Evolutionary conservation across 2,113 vertebrate genomes (phyloP), one percentile per base, ranked within the genome.

Genomic region (Brevimyrus niger): DNA sequence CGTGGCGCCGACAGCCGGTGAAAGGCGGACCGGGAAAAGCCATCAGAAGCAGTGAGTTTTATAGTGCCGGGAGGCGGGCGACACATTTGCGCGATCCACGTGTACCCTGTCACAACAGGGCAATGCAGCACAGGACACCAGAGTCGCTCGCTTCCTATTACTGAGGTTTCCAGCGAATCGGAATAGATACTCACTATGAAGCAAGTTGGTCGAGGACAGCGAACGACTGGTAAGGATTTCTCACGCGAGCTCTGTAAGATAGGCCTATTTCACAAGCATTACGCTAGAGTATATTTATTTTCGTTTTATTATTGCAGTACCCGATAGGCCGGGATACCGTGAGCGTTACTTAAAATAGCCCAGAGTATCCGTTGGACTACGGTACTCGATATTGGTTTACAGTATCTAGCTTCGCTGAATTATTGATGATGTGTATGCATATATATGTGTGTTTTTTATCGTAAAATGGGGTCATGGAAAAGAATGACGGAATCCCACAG

Each of bases 71-170:
- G 50, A 27, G 35, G 31, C 65, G 1, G 47, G 19, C 48, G 85
- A 89, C 65, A 89, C 90, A 73, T 83, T 50, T 51, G 21, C 48
- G 1, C n/a, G 88, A 89, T 95, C 95, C 94, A 95, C 95, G 94
- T 95, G 94, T 93, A 94, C 90, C 90, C 93, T 90, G 93, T 94
- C 88, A 92, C 90, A 94, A 94, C 92, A 94, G 7, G 46, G 47
- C 91, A 91, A 93, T 94, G 93, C 94, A 94, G 93, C 93, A 94
- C 93, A 94, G 93, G 90, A 88, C 46, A 42, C 48, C 90, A 76
- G 88, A 89, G 90, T 65, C 84, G 50, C 13, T 19, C 17, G 13
- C 13, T 44, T 48, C 50, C 23, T 84, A 61, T 51, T 21, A 46
- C 31, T 51, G 69, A 53, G 13, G 15, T 27, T 55, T 23, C 11